Conservation (phyloP, 2,797 vertebrate species). For the Cynopterus sphinx region DNA sequence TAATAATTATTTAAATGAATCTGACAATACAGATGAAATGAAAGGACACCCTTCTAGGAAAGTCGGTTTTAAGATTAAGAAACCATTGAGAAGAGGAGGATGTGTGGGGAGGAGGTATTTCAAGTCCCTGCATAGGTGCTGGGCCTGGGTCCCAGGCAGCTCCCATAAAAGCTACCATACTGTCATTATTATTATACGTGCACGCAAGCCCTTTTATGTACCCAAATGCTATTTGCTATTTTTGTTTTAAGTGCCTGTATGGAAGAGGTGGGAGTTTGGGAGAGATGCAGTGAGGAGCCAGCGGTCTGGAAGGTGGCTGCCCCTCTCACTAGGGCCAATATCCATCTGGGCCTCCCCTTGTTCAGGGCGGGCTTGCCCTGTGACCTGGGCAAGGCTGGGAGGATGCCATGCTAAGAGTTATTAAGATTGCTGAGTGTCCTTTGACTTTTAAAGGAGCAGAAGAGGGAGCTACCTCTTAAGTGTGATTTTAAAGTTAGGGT, state of each 20-base stretch:
- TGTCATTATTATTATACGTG: neutral
- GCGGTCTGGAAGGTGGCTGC: neutral
- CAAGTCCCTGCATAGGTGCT: no score
- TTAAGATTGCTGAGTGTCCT: neutral
- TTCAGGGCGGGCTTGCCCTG: neutral
- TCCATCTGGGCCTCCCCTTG: neutral
- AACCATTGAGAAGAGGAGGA: neutral
- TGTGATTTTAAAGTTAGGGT: neutral
- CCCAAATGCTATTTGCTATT: rapidly evolving
- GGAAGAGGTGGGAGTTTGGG: neutral
- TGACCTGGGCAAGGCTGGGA: neutral
- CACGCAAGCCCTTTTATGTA: neutral
- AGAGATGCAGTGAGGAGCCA: neutral
- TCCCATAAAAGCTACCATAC: neutral
- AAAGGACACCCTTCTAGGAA: neutral
- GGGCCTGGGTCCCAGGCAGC: rapidly evolving
- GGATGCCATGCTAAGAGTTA: rapidly evolving
- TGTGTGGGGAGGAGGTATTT: neutral
- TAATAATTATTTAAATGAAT: neutral
- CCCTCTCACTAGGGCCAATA: rapidly evolving
- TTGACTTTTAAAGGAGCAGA: conserved; percentile 12
- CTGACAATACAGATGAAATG: neutral
- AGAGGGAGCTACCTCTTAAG: neutral
- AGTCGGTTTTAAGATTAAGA: neutral
- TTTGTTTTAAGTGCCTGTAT: neutral